Conservation (phyloP, 2,888 invertebrate genomes). For the Phyllotreta striolata region DNA sequence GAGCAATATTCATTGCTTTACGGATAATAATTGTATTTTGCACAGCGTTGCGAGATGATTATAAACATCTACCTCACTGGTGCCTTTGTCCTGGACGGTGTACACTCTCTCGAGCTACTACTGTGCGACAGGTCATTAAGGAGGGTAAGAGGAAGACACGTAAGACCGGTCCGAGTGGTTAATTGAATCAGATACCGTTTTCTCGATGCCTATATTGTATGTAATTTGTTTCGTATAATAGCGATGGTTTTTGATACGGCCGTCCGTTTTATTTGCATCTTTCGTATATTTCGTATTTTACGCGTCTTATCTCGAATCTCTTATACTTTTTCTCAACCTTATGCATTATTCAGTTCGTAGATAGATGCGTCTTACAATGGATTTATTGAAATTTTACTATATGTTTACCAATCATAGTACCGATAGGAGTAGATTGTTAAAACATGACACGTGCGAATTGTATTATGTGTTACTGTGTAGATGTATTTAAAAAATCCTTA, state of each 20-base stretch:
- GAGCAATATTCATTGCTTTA: background rate
- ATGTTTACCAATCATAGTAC: no score
- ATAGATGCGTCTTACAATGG: no score
- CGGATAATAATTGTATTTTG: slow-evolving; percentile 4
- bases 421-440: no score
- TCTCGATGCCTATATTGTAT: slow-evolving; percentile 35
- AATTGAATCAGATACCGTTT: slow-evolving; percentile 39
- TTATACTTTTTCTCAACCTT: no score
- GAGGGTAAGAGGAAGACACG: slow-evolving; percentile 23
- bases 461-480: slow-evolving; percentile 23
- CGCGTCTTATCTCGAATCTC: no score
- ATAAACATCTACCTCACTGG: background rate
- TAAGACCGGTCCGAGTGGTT: slow-evolving; percentile 30
- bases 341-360: no score
- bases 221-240: slow-evolving; percentile 36
- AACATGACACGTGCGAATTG: slow-evolving; percentile 22
- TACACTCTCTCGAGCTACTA: slow-evolving; percentile 6
- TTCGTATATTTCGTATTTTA: background rate
- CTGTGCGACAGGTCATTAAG: slow-evolving; percentile 11
- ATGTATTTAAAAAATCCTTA: slow-evolving; percentile 15
- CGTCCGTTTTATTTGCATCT: slow-evolving; percentile 14
- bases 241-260: slow-evolving; percentile 28
- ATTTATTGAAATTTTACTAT: no score
- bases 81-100: slow-evolving; percentile 13
- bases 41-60: slow-evolving; percentile 1